phyloP scores from a whole-genome alignment of 37 sponge, comb jelly and placozoan species.

The Axinella damicornis region DNA sequence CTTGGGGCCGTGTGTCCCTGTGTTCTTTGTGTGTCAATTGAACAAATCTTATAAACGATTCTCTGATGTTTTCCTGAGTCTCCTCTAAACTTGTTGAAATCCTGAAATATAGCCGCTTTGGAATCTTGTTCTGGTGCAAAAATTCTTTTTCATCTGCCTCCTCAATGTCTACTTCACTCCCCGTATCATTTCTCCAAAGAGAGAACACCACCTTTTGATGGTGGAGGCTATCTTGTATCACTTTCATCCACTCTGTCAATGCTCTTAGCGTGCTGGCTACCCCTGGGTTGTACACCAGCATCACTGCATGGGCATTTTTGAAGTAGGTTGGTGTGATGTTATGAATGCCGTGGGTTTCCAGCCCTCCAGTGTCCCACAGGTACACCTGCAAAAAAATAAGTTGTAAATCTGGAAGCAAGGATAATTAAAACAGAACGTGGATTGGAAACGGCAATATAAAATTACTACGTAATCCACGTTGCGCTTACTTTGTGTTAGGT shows the following conservation, averaged over 20 bases:
- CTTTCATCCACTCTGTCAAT: constrained; percentile 57
- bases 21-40: too few relatives aligned
- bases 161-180: background rate
- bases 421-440: too few relatives aligned
- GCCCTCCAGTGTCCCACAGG: constrained; percentile 72
- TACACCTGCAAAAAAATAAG: constrained; percentile 28
- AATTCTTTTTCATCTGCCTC: background rate
- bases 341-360: constrained; percentile 25
- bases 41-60: background rate
- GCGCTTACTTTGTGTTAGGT: too few relatives aligned
- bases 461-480: too few relatives aligned
- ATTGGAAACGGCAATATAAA: too few relatives aligned
- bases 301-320: constrained; percentile 51
- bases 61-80: background rate
- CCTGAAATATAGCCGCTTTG: background rate
- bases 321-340: constrained; percentile 60
- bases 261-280: constrained; percentile 8
- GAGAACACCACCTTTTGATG: constrained; percentile 41
- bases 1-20: too few relatives aligned
- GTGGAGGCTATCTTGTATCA: background rate
- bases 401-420: too few relatives aligned
- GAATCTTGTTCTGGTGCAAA: background rate
- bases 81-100: background rate
- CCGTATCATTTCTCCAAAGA: constrained; percentile 48
- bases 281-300: constrained; percentile 51